Base-by-base conservation (phyloP, 2,797 vertebrate genomes). In the Gadopsis marmoratus region DNA sequence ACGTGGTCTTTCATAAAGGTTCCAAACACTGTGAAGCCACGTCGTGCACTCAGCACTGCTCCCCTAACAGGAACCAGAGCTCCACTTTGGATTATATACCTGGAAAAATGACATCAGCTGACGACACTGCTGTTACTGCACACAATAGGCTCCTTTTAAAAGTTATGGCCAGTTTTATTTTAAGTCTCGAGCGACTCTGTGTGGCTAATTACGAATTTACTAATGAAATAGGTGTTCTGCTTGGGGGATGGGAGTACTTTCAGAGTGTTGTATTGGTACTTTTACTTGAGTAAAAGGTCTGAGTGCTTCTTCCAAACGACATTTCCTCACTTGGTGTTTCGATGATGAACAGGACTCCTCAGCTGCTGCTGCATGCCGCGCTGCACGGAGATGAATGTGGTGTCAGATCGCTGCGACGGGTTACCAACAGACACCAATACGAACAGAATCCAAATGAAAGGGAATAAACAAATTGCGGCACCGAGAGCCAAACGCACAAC, bases 61-160 rank as follows among this genome's bases (percentile, higher is more conserved):
- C 51, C 47, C 58, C 10, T 35, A 79, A 86, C 84, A 82, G 7
- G 48, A 72, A 82, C 33, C 78, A 77, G 76, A 79, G 51, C 70
- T 43, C 63, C 12, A 12, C 67, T 63, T 72, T 78, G 85, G 71
- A 76, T 59, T 23, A 63, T 26, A 43, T 1, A 89, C 78, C 78
- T 76, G 81, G 83, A 86, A 86, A 88, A 70, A 74, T 78, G 2
- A 72, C 83, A 74, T 86, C 63, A 87, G 65, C 19, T 21, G 43
- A 69, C 13, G 3, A 48, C 68, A 45, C 67, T 16, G 47, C 31
- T 26, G 29, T 41, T 23, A 61, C 41, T 37, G 68, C 64, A 17
- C 59, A 75, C 19, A 76, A 71, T 39, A 13, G 67, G 47, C 58
- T 47, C 53, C 74, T 85, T 70, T 61, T 7, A 59, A 65, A 47